A percentile compares a stretch with the other conserved stretches of the same genome.
Evolutionary conservation across 2,888 invertebrate species (phyloP).

Genomic region (Drosophila neonasuta): DNA sequence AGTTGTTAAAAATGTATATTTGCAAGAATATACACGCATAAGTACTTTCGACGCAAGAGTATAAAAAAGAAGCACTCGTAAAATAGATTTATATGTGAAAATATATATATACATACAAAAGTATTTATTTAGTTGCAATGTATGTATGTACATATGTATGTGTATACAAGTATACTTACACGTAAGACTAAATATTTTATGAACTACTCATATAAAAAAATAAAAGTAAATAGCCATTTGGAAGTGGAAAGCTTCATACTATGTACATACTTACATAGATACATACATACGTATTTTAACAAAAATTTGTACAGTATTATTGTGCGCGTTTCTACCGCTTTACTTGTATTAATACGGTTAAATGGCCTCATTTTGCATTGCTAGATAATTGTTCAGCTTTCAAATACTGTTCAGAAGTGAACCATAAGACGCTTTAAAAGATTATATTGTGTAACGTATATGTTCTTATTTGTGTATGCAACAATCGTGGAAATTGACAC

Average conservation of each 20-base stretch:
- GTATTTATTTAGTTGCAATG: conserved; percentile 12
- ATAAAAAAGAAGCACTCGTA: conserved; percentile 3
- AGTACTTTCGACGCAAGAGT: neutral
- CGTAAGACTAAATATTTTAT: neutral
- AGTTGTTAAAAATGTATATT: conserved; percentile 11
- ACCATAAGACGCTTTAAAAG: neutral
- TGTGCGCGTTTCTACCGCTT: conserved; percentile 28
- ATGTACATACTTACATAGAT: too few relatives aligned
- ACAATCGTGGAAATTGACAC: neutral
- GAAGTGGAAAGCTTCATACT: too few relatives aligned
- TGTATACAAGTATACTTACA: conserved; percentile 10
- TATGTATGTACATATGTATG: conserved; percentile 14
- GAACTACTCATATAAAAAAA: conserved; percentile 4
- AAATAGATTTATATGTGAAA: conserved; percentile 4
- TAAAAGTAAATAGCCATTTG: neutral
- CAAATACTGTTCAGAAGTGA: neutral
- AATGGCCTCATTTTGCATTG: neutral
- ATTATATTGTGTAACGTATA: neutral
- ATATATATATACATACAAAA: conserved; percentile 8
- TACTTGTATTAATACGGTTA: conserved; percentile 9
- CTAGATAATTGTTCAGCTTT: neutral
- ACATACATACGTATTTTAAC: neutral
- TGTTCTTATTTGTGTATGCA: neutral
- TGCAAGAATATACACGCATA: neutral
- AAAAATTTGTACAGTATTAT: neutral